Conservation (phyloP, 1,140 invertebrate species). For the Microvelia longipes region DNA sequence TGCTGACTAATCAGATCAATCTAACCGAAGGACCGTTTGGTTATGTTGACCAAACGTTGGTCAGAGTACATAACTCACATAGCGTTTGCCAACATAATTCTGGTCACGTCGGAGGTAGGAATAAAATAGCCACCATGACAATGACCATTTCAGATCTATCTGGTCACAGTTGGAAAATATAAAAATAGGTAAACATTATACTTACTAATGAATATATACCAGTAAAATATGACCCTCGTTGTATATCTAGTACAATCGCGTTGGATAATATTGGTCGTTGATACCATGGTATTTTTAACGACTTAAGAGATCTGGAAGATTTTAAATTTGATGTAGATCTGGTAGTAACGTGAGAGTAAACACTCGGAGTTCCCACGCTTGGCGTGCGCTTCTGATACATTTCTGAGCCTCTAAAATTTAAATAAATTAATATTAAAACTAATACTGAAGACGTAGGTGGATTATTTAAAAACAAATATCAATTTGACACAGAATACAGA, state of each 20-base stretch:
- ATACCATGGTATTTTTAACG: constrained; percentile 66
- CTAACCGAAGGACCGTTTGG: neutral
- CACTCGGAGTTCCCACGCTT: constrained; percentile 64
- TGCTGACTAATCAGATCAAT: too few species aligned
- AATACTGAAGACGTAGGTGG: too few species aligned
- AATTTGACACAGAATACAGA: too few species aligned
- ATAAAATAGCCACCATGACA: neutral
- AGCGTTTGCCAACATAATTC: neutral
- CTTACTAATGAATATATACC: constrained; percentile 58
- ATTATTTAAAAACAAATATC: too few species aligned
- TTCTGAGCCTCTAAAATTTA: too few species aligned
- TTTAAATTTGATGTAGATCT: constrained; percentile 62
- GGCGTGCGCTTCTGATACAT: constrained; percentile 31
- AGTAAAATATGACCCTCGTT: constrained; percentile 55
- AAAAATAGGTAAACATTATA: constrained; percentile 9
- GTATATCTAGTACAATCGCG: constrained; percentile 59
- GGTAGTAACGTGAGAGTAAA: constrained; percentile 54
- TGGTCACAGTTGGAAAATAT: neutral
- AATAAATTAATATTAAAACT: too few species aligned
- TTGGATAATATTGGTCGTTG: constrained; percentile 60
- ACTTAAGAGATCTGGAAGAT: constrained; percentile 58
- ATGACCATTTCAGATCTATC: neutral
- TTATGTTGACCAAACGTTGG: neutral
- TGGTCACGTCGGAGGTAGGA: neutral
- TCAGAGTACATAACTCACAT: neutral